Base-by-base conservation (phyloP, 2,113 vertebrate genomes). In the Leiothrix lutea region DNA sequence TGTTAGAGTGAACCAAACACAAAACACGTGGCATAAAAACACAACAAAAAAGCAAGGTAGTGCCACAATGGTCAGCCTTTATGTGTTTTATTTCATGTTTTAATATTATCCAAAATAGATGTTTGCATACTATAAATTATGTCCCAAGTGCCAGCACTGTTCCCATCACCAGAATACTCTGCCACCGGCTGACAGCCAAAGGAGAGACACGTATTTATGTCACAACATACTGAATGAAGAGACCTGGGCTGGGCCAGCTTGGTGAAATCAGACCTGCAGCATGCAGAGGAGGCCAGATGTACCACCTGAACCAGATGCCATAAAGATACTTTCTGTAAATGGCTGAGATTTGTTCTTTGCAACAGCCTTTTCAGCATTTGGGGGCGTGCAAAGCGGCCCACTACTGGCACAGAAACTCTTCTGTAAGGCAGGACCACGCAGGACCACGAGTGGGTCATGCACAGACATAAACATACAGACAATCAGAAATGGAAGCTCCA, bases 401-500 rank as follows among this genome's bases (percentile, higher is more conserved):
- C 10, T 29, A 14, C 33, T 7, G 18, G 82, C 74, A 78, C 42
- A 69, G 70, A 69, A 90, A 64, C 2, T 5, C 71, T 61, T 35
- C 64, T 28, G 53, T 66, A 90, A 92, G 85, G 80, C 85, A 65
- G 69, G 69, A 82, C 69, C 90, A 65, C 0, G 6, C 1, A 3
- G 1, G 23, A 80, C 57, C 80, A 10, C 0, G 0, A 10, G 51
- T 14, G 51, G 35, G 47, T 48, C 88, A 36, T 2, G 48, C 66
- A 80, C 48, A 67, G 38, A 16, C 14, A 85, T 3, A 36, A 61
- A 62, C 87, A 79, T 5, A 44, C 67, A 69, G 33, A 89, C 77
- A 80, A 40, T 71, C 84, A 89, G 86, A 81, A 94, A 81, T 3
- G 64, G 74, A 91, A 95, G 83, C 84, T 91, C 72, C 36, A 69